Conservation (phyloP, 2,797 vertebrate genomes). For the Urosaurus nigricauda region DNA sequence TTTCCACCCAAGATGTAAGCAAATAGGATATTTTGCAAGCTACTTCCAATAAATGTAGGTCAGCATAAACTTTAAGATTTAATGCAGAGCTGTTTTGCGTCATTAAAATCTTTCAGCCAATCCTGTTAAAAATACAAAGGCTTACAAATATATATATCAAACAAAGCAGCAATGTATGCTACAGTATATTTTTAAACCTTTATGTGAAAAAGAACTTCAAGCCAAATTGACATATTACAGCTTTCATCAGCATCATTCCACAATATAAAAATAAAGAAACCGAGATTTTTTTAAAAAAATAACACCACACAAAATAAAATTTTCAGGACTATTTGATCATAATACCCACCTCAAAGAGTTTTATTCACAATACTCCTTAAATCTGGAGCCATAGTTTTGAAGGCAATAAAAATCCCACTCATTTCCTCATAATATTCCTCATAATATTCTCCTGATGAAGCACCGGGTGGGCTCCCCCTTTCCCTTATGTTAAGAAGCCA, state of each 20-base stretch:
- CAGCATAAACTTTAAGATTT: constrained; percentile 35
- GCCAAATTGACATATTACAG: constrained; percentile 59
- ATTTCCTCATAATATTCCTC: constrained; percentile 33
- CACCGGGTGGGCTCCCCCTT: constrained; percentile 2
- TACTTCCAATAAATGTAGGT: constrained; percentile 39
- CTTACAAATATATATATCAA: constrained; percentile 42
- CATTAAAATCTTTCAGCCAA: constrained; percentile 41
- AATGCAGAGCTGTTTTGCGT: constrained; percentile 41
- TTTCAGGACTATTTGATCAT: constrained; percentile 35
- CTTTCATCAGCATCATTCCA: constrained; percentile 53
- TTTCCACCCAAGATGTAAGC: constrained; percentile 44
- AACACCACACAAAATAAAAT: constrained; percentile 48
- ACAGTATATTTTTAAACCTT: constrained; percentile 61
- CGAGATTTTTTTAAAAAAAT: constrained; percentile 23
- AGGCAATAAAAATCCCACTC: constrained; percentile 39
- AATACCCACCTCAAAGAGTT: constrained; percentile 43
- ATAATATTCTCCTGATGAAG: constrained; percentile 29
- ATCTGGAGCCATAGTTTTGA: constrained; percentile 30
- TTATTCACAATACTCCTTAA: constrained; percentile 36
- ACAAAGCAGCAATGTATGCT: constrained; percentile 27
- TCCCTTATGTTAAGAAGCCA: constrained; percentile 40
- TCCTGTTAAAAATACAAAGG: constrained; percentile 61
- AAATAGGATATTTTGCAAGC: constrained; percentile 56
- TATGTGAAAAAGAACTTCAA: constrained; percentile 41
- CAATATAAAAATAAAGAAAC: constrained; percentile 61